These are phyloP conservation scores for Aythya baeri DNA, from an alignment of 2,113 vertebrate genomes.

Conservation along the genomic window DNA sequence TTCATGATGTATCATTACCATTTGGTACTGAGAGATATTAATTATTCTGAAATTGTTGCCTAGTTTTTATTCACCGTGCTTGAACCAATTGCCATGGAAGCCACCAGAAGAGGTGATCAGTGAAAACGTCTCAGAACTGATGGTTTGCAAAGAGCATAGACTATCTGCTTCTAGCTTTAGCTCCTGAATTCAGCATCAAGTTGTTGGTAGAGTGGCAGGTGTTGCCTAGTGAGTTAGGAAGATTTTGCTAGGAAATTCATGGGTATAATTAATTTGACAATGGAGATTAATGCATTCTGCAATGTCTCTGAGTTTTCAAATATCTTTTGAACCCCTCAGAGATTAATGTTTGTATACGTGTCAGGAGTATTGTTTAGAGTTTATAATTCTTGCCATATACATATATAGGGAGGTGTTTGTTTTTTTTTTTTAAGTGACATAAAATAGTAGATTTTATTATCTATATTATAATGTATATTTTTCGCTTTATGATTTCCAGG, in stretches of 20 bases:
- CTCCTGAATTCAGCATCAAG: not conserved
- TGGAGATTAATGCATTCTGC: not conserved
- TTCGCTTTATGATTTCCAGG: not conserved
- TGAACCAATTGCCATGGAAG: not conserved
- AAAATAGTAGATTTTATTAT: not conserved
- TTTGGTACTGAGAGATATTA: not conserved
- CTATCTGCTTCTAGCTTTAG: not conserved
- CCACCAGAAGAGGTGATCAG: not conserved
- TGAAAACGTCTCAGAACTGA: not conserved
- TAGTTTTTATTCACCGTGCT: not conserved
- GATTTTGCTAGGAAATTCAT: not conserved
- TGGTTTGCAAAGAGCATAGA: not conserved
- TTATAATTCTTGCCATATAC: not conserved
- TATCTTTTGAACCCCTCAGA: not conserved
- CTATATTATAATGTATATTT: not conserved
- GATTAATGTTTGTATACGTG: not conserved
- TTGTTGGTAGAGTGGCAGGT: not conserved
- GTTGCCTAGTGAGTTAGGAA: not conserved
- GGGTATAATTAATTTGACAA: not conserved
- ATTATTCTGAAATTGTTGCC: not conserved
- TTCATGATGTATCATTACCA: not conserved
- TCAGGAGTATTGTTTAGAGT: not conserved
- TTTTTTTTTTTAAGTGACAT: not conserved
- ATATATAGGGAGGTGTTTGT: not conserved
- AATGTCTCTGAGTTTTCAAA: not conserved